These are phyloP conservation scores for Drosophila setosimentum DNA, from an alignment of 2,888 invertebrate species.

Conservation along the genomic window DNA sequence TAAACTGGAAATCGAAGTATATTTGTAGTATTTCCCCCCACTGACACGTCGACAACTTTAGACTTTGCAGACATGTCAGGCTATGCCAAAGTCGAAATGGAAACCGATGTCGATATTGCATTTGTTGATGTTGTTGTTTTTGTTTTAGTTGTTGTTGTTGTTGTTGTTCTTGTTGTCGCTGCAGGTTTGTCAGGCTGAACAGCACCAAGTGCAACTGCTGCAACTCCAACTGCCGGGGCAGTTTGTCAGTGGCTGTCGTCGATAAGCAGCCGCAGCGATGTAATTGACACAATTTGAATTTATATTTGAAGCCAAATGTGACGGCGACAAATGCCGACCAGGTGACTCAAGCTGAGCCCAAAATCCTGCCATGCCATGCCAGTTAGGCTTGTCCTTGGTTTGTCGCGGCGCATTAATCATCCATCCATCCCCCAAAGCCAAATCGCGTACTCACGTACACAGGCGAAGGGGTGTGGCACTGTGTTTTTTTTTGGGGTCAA, in stretches of 20 bases:
- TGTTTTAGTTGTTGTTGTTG: conserved; percentile 17
- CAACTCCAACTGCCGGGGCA: conserved; percentile 39
- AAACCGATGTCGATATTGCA: conserved; percentile 42
- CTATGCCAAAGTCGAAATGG: conserved; percentile 53
- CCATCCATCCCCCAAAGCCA: conserved; percentile 43
- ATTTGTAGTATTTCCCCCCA: conserved; percentile 40
- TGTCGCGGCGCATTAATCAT: conserved; percentile 79
- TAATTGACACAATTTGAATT: conserved; percentile 81
- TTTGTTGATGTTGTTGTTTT: conserved; percentile 14
- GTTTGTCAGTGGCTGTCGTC: conserved; percentile 72
- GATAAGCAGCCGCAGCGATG: conserved; percentile 73
- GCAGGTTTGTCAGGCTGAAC: conserved; percentile 68
- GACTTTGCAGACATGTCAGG: conserved; percentile 72
- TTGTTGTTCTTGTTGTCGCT: conserved; percentile 22
- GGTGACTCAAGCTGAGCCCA: conserved; percentile 68
- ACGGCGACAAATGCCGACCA: conserved; percentile 41
- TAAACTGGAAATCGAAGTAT: conserved; percentile 45
- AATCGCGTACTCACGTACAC: conserved; percentile 4
- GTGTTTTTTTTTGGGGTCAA: conserved; percentile 55
- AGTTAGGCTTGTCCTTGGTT: conserved; percentile 64
- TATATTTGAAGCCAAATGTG: conserved; percentile 54
- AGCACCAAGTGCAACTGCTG: conserved; percentile 57
- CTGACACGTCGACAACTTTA: conserved; percentile 69
- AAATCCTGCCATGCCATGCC: conserved; percentile 55
- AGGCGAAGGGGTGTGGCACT: conserved; percentile 50